phyloP scores from a whole-genome alignment of 2,888 invertebrate genomes.

The Sisyra nigra region DNA sequence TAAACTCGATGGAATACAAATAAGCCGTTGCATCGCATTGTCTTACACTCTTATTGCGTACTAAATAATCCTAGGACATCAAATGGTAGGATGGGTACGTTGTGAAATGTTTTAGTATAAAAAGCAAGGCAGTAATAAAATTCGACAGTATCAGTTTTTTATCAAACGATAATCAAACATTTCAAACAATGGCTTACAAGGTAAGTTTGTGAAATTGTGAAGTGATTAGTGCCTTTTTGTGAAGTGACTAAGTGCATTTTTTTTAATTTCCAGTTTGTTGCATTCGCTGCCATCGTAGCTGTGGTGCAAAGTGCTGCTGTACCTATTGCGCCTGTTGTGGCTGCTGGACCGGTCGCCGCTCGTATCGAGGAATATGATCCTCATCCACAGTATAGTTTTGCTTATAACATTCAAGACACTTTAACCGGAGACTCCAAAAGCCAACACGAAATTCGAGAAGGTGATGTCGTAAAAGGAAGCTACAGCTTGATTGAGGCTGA shows the following conservation, averaged over 20 bases:
- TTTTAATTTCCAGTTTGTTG: slow-evolving; percentile 5
- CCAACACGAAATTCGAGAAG: slow-evolving; percentile 34
- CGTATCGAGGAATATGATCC: slow-evolving; percentile 8
- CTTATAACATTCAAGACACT: slow-evolving; percentile 33
- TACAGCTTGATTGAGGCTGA: slow-evolving; percentile 39
- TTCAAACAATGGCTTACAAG: slow-evolving; percentile 6
- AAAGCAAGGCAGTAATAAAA: neutral
- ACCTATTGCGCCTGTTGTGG: slow-evolving; percentile 12
- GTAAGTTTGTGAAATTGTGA: neutral
- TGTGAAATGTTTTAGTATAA: too few relatives aligned
- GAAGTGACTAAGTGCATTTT: neutral
- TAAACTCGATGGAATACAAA: too few relatives aligned
- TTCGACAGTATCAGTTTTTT: neutral
- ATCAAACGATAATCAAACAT: neutral
- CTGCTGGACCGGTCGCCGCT: slow-evolving; percentile 4
- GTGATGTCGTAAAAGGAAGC: slow-evolving; percentile 39
- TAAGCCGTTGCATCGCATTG: too few relatives aligned
- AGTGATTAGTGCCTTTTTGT: neutral
- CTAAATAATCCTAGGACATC: too few relatives aligned
- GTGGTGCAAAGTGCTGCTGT: slow-evolving; percentile 21
- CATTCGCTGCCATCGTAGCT: slow-evolving; percentile 19
- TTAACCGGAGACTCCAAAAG: slow-evolving; percentile 32
- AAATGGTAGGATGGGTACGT: too few relatives aligned
- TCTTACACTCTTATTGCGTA: too few relatives aligned
- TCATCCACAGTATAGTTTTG: slow-evolving; percentile 30